These are phyloP conservation scores for Aspidiotus rigidus DNA, from an alignment of 2,888 invertebrate species.

Conservation along the genomic window DNA sequence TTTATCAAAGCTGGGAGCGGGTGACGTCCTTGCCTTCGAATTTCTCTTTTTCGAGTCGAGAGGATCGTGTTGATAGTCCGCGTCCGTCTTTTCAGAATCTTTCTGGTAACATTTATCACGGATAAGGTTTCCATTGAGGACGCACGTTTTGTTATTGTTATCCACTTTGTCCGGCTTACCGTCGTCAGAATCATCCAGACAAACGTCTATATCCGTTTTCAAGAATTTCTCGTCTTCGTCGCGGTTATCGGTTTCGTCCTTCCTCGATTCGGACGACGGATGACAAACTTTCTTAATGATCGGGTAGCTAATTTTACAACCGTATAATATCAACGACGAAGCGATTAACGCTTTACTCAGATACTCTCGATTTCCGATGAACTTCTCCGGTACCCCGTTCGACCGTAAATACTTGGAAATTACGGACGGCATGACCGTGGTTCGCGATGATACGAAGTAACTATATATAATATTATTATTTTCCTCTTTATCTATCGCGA, in stretches of 20 bases:
- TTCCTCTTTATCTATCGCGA: no score
- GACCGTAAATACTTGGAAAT: slow-evolving; percentile 57
- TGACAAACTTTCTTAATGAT: slow-evolving; percentile 46
- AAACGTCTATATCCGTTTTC: neutral
- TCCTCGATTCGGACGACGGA: slow-evolving; percentile 38
- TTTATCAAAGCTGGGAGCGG: slow-evolving; percentile 60
- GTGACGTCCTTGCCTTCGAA: slow-evolving; percentile 10
- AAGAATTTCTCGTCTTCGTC: neutral
- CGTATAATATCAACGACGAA: slow-evolving; percentile 51
- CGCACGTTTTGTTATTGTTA: slow-evolving; percentile 23
- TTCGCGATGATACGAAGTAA: neutral
- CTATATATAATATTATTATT: no score
- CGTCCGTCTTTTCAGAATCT: neutral
- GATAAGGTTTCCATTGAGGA: slow-evolving; percentile 21
- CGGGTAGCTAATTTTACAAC: slow-evolving; percentile 55
- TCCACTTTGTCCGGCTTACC: slow-evolving; percentile 10
- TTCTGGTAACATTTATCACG: slow-evolving; percentile 11
- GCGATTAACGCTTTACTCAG: slow-evolving; percentile 55
- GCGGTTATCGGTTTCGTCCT: slow-evolving; percentile 14
- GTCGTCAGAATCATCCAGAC: slow-evolving; percentile 3
- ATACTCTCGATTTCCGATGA: slow-evolving; percentile 50
- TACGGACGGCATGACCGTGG: slow-evolving; percentile 49
- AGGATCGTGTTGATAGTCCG: slow-evolving; percentile 36
- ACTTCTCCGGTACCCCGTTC: slow-evolving; percentile 47
- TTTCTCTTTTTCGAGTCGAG: slow-evolving; percentile 37